Evolutionary conservation across 2,113 vertebrate species (phyloP), one percentile per base, ranked within the genome.

Genomic region (Tetrao urogallus): DNA sequence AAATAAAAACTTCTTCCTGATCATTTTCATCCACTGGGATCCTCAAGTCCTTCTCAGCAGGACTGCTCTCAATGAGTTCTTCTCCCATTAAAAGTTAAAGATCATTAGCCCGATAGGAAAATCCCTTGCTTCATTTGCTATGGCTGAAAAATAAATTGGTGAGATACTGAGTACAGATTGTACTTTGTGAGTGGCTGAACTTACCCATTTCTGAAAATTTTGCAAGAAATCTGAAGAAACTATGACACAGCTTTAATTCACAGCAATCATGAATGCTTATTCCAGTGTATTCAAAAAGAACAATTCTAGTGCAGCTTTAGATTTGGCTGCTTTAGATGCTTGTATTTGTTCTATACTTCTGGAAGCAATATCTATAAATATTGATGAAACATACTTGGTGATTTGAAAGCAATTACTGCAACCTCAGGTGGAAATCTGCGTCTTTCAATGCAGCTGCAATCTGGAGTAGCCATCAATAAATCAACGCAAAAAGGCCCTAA

Each of bases 381-480:
- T 78, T 91, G 82, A 83, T 86, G 65, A 36, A 88, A 71, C 20
- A 8, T 27, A 69, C 38, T 32, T 78, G 85, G 69, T 86, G 85
- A 74, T 92, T 91, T 88, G 65, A 81, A 91, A 86, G 76, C 69
- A 79, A 36, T 74, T 52, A 64, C 52, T 80, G 38, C 65, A 78
- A 32, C 52, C 30, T 86, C 47, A 61, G 72, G 61, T 88, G 76
- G 63, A 94, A 92, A 94, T 96, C 54, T 93, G 65, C 65, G 73
- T 94, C 65, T 72, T 85, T 67, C 78, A 83, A 17, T 75, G 30
- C 30, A 69, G 75, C 30, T 88, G 85, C 77, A 88, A 71, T 83
- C 69, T 92, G 57, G 43, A 83, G 70, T 61, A 81, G 60, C 43
- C 54, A 50, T 86, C 69, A 90, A 90, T 94, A 95, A 91, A 94